These are phyloP conservation scores for Conops quadrifasciatus DNA, from an alignment of 2,888 invertebrate genomes.

Conservation along the genomic window DNA sequence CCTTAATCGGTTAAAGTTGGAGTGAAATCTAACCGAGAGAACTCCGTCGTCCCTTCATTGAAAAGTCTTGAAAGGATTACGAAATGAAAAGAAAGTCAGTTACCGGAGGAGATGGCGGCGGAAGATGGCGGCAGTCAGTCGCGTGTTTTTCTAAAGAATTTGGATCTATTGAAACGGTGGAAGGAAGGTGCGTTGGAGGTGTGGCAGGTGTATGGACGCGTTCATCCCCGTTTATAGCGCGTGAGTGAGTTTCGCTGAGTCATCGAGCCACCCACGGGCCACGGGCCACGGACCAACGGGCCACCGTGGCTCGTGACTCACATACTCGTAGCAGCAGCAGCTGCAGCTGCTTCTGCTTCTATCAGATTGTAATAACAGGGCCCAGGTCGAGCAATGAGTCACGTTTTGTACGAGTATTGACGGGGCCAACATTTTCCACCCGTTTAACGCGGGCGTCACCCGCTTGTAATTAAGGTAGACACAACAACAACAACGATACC, in stretches of 20 bases:
- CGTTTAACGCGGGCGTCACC: background rate
- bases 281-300: background rate
- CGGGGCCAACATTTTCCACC: slow-evolving; percentile 17
- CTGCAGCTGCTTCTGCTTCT: slow-evolving; percentile 19
- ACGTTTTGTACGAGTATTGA: slow-evolving; percentile 34
- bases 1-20: no score
- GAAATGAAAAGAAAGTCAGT: slow-evolving; percentile 23
- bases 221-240: no score
- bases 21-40: slow-evolving; percentile 6
- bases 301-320: slow-evolving; percentile 21
- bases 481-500: background rate
- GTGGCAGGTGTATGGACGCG: no score
- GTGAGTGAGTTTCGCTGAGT: background rate
- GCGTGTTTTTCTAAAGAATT: no score
- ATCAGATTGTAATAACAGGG: slow-evolving; percentile 18
- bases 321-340: background rate
- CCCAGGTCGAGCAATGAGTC: slow-evolving; percentile 30
- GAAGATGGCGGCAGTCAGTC: background rate
- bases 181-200: background rate
- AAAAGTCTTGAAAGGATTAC: slow-evolving; percentile 26
- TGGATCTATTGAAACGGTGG: background rate
- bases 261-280: background rate
- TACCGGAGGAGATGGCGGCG: background rate
- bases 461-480: background rate
- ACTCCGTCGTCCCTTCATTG: background rate